Conservation (phyloP, 1,140 invertebrate species). For the Philotrypesis tridentata region DNA sequence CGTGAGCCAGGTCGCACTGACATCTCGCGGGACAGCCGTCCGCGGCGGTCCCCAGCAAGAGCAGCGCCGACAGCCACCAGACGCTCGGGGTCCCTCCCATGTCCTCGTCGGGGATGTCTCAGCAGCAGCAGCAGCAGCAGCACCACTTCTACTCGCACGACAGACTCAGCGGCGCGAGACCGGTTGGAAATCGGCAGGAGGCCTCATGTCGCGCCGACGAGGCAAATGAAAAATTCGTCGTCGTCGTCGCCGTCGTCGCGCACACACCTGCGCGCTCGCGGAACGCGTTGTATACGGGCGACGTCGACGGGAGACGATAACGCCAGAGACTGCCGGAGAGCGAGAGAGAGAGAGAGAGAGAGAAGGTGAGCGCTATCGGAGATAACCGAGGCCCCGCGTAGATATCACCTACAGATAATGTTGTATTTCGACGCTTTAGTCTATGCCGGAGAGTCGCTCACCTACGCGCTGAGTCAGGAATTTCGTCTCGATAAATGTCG, state of each 20-base stretch:
- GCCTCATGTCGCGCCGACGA: not conserved
- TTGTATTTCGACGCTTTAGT: not conserved
- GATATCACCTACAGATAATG: constrained; percentile 16
- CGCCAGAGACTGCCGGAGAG: too few species aligned
- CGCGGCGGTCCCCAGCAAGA: not conserved
- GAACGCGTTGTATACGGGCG: not conserved
- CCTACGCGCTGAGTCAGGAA: too few species aligned
- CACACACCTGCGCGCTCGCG: not conserved
- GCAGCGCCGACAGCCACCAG: not conserved
- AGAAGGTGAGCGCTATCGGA: constrained; percentile 3
- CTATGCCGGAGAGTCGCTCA: too few species aligned
- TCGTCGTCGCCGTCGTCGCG: too few species aligned
- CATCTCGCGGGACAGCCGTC: constrained; percentile 57
- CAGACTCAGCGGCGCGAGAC: not conserved
- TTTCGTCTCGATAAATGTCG: too few species aligned
- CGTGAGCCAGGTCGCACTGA: constrained; percentile 53
- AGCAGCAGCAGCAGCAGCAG: too few species aligned
- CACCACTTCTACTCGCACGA: too few species aligned
- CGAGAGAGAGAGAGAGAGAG: not conserved
- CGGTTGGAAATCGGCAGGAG: not conserved
- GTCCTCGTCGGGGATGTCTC: too few species aligned
- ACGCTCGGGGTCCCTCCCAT: too few species aligned
- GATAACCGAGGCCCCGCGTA: not conserved
- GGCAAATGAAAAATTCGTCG: too few species aligned
- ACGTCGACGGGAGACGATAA: not conserved